These are phyloP conservation scores for Zosterops borbonicus DNA, from an alignment of 2,113 vertebrate species.

Conservation along the genomic window DNA sequence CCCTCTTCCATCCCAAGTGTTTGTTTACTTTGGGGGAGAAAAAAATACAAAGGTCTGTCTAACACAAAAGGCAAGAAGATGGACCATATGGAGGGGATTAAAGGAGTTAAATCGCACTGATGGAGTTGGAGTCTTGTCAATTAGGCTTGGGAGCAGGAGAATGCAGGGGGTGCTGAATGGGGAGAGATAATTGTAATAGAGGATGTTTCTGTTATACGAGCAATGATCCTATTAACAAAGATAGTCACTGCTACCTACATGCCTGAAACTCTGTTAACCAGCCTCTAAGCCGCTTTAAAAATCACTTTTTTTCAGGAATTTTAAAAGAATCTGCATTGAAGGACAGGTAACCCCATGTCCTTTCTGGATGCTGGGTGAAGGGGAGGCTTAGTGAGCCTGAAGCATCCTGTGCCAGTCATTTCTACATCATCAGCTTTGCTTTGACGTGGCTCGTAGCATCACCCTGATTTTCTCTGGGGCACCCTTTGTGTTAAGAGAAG, in stretches of 20 bases:
- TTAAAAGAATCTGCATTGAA: not conserved
- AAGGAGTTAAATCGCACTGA: constrained; percentile 16
- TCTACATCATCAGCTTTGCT: not conserved
- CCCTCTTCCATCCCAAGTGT: not conserved
- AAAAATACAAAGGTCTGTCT: not conserved
- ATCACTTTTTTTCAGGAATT: not conserved
- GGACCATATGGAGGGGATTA: constrained; percentile 29
- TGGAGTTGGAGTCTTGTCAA: not conserved
- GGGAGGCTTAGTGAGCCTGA: not conserved
- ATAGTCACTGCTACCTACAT: not conserved
- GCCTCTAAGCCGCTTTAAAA: not conserved
- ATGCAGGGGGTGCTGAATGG: not conserved
- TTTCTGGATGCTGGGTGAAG: not conserved
- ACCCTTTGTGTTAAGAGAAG: not conserved
- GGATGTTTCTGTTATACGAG: not conserved
- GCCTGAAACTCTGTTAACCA: not conserved
- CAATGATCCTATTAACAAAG: not conserved
- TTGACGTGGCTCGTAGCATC: not conserved
- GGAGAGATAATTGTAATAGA: not conserved
- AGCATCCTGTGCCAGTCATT: not conserved
- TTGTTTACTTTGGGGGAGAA: not conserved
- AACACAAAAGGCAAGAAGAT: constrained; percentile 35
- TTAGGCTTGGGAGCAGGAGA: not conserved
- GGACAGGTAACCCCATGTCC: not conserved
- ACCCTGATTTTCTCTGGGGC: not conserved